Conservation (phyloP, 2,797 vertebrate genomes). For the Acrossocheilus wenchowensis region DNA sequence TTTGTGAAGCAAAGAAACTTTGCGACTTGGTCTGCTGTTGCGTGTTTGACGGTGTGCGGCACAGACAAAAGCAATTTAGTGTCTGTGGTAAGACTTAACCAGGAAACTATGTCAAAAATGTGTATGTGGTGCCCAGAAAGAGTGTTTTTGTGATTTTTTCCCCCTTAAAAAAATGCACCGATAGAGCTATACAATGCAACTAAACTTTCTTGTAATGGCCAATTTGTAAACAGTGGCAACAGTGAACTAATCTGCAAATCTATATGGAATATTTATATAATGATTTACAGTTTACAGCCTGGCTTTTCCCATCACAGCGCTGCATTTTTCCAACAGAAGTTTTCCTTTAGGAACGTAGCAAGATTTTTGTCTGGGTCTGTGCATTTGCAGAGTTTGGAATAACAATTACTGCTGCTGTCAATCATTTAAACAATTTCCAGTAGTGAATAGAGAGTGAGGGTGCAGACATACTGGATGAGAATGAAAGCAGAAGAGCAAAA, state of each 20-base stretch:
- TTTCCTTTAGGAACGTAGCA: slow-evolving; percentile 8
- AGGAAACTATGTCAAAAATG: slow-evolving; percentile 79
- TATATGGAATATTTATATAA: slow-evolving; percentile 4
- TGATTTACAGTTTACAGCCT: neutral
- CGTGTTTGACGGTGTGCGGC: slow-evolving; percentile 33
- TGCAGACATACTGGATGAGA: slow-evolving; percentile 2
- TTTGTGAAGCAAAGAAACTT: slow-evolving; percentile 9
- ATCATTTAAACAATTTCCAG: slow-evolving; percentile 14
- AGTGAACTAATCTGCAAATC: slow-evolving; percentile 13
- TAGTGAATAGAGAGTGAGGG: neutral
- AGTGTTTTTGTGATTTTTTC: slow-evolving; percentile 68
- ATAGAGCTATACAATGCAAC: slow-evolving; percentile 59
- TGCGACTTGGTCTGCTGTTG: slow-evolving; percentile 25
- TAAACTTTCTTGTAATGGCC: slow-evolving; percentile 19
- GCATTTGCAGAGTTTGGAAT: slow-evolving; percentile 14
- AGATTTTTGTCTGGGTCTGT: slow-evolving; percentile 3
- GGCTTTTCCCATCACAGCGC: neutral
- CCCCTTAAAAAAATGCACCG: slow-evolving; percentile 28
- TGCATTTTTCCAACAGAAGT: slow-evolving; percentile 1
- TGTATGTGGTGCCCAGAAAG: slow-evolving; percentile 66
- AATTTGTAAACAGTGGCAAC: slow-evolving; percentile 43
- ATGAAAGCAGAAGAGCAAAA: neutral
- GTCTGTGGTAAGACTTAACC: slow-evolving; percentile 74
- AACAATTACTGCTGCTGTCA: slow-evolving; percentile 20
- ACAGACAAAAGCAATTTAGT: slow-evolving; percentile 65